Base-by-base conservation (phyloP, 2,888 invertebrate species). In the Corythucha ciliata region DNA sequence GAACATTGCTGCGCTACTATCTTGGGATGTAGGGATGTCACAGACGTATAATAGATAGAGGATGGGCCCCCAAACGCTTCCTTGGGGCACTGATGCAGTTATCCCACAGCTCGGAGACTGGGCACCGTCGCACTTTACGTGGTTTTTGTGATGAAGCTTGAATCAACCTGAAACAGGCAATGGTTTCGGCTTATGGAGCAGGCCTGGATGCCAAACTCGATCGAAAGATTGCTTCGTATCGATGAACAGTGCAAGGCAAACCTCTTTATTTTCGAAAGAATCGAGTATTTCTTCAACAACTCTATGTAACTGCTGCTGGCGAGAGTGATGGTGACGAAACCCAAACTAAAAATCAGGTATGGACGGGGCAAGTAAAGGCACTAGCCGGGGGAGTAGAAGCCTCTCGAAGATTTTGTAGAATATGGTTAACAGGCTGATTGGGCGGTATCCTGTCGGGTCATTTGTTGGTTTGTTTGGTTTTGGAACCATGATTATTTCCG, bases 61-160 rank as follows among this genome's bases (percentile, higher is more conserved):
- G 20, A 45, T 32, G 21, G 45, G 45, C 12, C 45, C 45, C 33
- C 32, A 33, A n/a, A 45, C 45, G 45, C 32, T 45, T 16, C 45
- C 33, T 18, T 45, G 33, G n/a, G 45, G 45, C 10, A 45, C 32
- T 1, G 33, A 32, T 20, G 45, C 29, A 4, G 21, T n/a, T 45
- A 45, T 20, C 10, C 33, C 20, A 7, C 33, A 21, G 2, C 4
- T 33, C 33, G 1, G 20, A 3, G 45, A 45, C 2, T 7, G 29
- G 5, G 18, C 45, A 32, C 22, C n/a, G 22, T 32, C 8, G 22
- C 20, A 45, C 45, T 33, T 32, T 12, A 45, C 32, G 20, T 29
- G 29, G 18, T n/a, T n/a, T n/a, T n/a, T n/a, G n/a, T n/a, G n/a
- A n/a, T n/a, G n/a, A n/a, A n/a, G n/a, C n/a, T 18, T 33, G 45